These are phyloP conservation scores for Coturnix japonica DNA, from an alignment of 2,113 vertebrate species.

Conservation along the genomic window DNA sequence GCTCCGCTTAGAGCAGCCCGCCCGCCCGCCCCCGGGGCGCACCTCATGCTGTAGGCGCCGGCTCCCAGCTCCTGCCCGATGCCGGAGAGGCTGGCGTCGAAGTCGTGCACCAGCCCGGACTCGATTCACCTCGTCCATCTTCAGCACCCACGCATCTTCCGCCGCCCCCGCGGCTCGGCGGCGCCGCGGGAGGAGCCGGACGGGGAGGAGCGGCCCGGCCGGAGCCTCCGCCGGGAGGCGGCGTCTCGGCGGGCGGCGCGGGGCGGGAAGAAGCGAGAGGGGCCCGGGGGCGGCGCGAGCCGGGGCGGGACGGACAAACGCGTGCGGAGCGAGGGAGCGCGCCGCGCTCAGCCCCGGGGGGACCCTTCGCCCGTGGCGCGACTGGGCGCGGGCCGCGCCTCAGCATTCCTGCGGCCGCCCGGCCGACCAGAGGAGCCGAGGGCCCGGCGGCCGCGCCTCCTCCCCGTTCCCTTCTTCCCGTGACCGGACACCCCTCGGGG, in stretches of 20 bases:
- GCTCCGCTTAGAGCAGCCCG: neutral
- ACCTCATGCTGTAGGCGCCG: conserved; percentile 97
- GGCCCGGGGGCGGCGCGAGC: too few relatives aligned
- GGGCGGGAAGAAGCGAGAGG: too few relatives aligned
- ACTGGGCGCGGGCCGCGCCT: neutral
- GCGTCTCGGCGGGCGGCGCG: neutral
- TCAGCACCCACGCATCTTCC: conserved; percentile 93
- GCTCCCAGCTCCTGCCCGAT: conserved; percentile 95
- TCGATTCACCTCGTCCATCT: conserved; percentile 97
- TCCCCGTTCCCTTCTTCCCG: neutral
- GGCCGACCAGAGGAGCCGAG: neutral
- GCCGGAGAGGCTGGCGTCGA: conserved; percentile 92
- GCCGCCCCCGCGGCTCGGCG: conserved; percentile 32
- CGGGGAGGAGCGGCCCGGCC: conserved; percentile 45
- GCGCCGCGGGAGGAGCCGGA: conserved; percentile 42
- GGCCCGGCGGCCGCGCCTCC: neutral
- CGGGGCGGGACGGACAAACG: too few relatives aligned
- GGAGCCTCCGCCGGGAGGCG: neutral
- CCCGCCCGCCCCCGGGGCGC: neutral
- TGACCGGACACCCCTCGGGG: too few relatives aligned
- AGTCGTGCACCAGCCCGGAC: conserved; percentile 93
- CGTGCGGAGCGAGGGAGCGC: too few relatives aligned
- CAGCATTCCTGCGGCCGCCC: conserved; percentile 22
- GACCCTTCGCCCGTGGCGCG: neutral
- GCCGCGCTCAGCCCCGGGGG: conserved; percentile 14